A percentile compares a stretch with the other conserved stretches of the same genome.
These are phyloP conservation scores for Cephalotes varians DNA, from an alignment of 2,888 invertebrate species.

Conservation along the genomic window DNA sequence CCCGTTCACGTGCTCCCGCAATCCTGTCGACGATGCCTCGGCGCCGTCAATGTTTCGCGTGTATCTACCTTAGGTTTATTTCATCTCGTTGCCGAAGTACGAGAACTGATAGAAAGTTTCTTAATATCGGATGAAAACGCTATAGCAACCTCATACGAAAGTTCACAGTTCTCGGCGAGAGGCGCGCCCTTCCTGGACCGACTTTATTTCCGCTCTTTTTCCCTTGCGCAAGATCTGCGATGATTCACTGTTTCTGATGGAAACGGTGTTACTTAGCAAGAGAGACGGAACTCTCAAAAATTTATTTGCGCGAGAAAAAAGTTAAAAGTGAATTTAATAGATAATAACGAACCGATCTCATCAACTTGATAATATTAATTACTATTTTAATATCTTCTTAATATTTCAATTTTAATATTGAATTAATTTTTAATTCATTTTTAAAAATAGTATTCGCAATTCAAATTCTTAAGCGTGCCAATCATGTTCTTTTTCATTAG, in stretches of 20 bases:
- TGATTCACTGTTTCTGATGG: slow-evolving; percentile 30
- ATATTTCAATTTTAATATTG: background rate
- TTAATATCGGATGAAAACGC: slow-evolving; percentile 80
- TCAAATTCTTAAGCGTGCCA: background rate
- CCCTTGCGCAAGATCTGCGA: slow-evolving; percentile 27
- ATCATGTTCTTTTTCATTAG: background rate
- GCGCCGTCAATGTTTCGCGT: slow-evolving; percentile 55
- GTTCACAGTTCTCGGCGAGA: slow-evolving; percentile 56
- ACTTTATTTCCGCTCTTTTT: slow-evolving; percentile 46
- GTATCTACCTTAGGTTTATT: slow-evolving; percentile 68
- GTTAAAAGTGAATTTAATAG: slow-evolving; percentile 1
- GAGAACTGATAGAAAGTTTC: slow-evolving; percentile 82
- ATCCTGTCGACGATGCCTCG: slow-evolving; percentile 14
- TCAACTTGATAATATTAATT: background rate
- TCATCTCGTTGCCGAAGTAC: slow-evolving; percentile 65
- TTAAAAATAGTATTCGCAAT: background rate
- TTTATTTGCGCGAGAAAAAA: slow-evolving; percentile 12
- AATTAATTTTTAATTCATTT: background rate
- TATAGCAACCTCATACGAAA: slow-evolving; percentile 68
- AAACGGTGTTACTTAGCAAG: slow-evolving; percentile 33
- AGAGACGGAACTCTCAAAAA: background rate
- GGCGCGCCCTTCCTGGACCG: slow-evolving; percentile 4
- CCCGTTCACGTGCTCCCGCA: slow-evolving; percentile 20
- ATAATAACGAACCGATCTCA: background rate
- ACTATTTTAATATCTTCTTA: background rate